Percentiles rank a stretch among this genome's conserved stretches.
Conservation (phyloP, 1,140 invertebrate species). For the Aphelinus atriplicis region DNA sequence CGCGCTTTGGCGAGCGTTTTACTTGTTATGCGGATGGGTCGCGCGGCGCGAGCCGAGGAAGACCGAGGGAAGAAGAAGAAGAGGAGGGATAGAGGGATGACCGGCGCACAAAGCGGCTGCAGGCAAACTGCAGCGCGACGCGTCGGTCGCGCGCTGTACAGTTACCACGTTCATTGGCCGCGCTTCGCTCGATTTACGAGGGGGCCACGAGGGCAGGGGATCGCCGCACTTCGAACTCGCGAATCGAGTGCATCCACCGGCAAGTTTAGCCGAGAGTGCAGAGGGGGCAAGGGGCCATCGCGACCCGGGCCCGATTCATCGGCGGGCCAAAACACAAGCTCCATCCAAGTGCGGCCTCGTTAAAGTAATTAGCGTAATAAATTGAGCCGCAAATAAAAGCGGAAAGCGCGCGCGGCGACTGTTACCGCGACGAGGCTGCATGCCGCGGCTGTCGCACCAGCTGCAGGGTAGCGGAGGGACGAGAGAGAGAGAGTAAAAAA, state of each 20-base stretch:
- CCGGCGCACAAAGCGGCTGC: too few species aligned
- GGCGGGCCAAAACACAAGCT: too few species aligned
- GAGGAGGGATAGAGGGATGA: too few species aligned
- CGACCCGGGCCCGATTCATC: not conserved
- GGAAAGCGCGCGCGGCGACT: slow-evolving; percentile 22
- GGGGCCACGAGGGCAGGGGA: too few species aligned
- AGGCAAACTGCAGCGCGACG: too few species aligned
- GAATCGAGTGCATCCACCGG: slow-evolving; percentile 9
- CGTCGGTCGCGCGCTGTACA: not conserved
- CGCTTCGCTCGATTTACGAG: slow-evolving; percentile 18
- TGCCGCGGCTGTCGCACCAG: not conserved
- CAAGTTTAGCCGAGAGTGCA: not conserved
- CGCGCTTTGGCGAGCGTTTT: too few species aligned
- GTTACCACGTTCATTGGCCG: slow-evolving; percentile 12
- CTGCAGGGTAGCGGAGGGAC: not conserved
- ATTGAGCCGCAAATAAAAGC: slow-evolving; percentile 50
- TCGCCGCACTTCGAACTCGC: slow-evolving; percentile 1
- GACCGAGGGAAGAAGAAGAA: too few species aligned
- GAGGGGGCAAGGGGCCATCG: not conserved
- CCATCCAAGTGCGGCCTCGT: slow-evolving; percentile 36
- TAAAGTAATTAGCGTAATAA: slow-evolving; percentile 56
- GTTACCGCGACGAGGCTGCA: slow-evolving; percentile 21
- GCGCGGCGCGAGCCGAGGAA: too few species aligned
- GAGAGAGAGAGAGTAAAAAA: not conserved
- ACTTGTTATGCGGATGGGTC: too few species aligned